Evolutionary conservation across 2,797 vertebrate genomes (phyloP).

Genomic region (Sebastes matsubarae): DNA sequence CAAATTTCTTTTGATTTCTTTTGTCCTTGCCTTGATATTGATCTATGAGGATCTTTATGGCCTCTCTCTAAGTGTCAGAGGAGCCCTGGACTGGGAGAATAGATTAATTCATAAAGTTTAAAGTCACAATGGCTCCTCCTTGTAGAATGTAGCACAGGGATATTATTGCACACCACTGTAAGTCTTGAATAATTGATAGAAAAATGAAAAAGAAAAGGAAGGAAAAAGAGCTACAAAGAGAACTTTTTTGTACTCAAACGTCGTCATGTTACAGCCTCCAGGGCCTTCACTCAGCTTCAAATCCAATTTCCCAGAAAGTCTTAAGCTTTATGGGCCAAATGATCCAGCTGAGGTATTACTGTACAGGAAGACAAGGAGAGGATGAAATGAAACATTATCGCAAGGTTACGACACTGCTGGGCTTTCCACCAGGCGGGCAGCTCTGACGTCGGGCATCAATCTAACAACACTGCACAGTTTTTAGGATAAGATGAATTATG

Average conservation of each 20-base stretch:
- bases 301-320: constrained; percentile 80
- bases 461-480: constrained; percentile 42
- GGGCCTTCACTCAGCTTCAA: constrained; percentile 69
- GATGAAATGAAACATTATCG: constrained; percentile 74
- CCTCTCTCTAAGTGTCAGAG: constrained; percentile 30
- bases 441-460: constrained; percentile 58
- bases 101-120: constrained; percentile 59
- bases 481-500: constrained; percentile 67
- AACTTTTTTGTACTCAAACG: constrained; percentile 31
- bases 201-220: neutral
- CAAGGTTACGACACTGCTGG: constrained; percentile 65
- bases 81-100: constrained; percentile 26
- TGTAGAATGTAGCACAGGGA: constrained; percentile 26
- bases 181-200: constrained; percentile 67
- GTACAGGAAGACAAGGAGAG: constrained; percentile 64
- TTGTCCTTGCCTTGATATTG: neutral
- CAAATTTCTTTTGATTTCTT: neutral
- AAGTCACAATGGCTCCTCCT: constrained; percentile 31
- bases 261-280: constrained; percentile 53
- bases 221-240: constrained; percentile 31
- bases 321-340: constrained; percentile 78
- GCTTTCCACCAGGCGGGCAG: constrained; percentile 44
- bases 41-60: constrained; percentile 25
- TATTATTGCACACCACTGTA: constrained; percentile 36
- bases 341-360: constrained; percentile 69